Evolutionary conservation across 2,113 vertebrate genomes (phyloP), one percentile per base, ranked within the genome.

Genomic region (Spea multiplicata): DNA sequence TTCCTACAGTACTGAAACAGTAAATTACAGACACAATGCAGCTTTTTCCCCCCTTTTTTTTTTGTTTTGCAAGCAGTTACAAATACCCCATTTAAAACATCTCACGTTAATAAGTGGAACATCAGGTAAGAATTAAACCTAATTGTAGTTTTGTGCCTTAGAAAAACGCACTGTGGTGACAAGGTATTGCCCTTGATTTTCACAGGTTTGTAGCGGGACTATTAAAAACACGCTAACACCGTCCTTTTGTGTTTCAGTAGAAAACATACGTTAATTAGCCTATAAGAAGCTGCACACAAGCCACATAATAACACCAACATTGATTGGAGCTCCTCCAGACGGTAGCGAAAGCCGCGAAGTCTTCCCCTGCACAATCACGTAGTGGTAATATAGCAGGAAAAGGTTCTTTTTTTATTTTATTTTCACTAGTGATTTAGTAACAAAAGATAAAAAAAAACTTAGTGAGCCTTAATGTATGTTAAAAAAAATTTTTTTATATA

Each of bases 1-100:
- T 61, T 17, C 66, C 45, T 48, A 3, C 16, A 3, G 47, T 8
- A 68, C 12, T 49, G 57, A 71, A 45, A 45, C 8, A 53, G 61
- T 72, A 49, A 92, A 92, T 91, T 91, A 89, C 86, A 90, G 86
- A 87, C 90, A 85, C 66, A 82, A 78, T 86, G 87, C 87, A 88
- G 88, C 84, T 89, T 89, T 88, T 73, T 78, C 17, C 50, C 14
- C 8, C 10, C 5, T 30, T 57, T 30, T n/a, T 64, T 78, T 78
- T 47, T 88, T 86, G 61, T 79, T 79, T 89, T 89, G 82, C 80
- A 84, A 83, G 82, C 85, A 88, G 82, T 85, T 87, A 84, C 83
- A 87, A 86, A 89, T 86, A 84, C 72, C 64, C 79, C 1, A 82
- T 85, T 86, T 83, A 79, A 75, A 84, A 86, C 85, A 82, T 85